Evolutionary conservation across 2,888 invertebrate species (phyloP), one percentile per base, ranked within the genome.

Genomic region (Limulus polyphemus): DNA sequence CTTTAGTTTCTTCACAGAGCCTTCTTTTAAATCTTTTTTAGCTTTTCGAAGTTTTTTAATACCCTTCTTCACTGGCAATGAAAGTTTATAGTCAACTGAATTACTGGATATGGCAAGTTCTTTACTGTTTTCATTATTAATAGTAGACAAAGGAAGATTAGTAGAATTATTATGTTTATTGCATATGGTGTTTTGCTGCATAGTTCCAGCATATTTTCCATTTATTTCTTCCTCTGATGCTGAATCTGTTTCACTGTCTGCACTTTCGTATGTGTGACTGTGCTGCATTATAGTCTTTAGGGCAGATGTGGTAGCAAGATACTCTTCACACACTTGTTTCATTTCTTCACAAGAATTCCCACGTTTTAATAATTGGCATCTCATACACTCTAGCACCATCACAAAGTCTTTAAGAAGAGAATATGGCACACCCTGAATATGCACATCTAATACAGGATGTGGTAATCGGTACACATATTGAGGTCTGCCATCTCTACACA

Each of bases 191-290:
- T 32, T 32, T 32, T 2, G 32, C 32, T 32, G 32, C 32, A 32
- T 32, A 32, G 32, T 1, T 32, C 7, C 32, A 32, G 32, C 32
- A 32, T 32, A 3, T 32, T 14, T n/a, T n/a, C 17, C 17, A 52
- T n/a, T 52, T 52, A 17, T 16, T 11, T 16, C 17, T 16, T 52
- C 52, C 14, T 52, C 65, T 51, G 65, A 65, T 48, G 57, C 55
- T 11, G 65, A 65, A 52, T 65, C 65, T 16, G 63, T 60, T 47
- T 63, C 65, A 58, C 63, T 65, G 49, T 63, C 65, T 11, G 60
- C 48, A 49, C 63, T 65, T 14, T 56, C 61, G 56, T 63, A 60
- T 47, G 52, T 11, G 7, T 59, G 59, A 12, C 49, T 49, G 13
- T 65, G 60, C n/a, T 60, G 17, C 58, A 65, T 55, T 54, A 51